Evolutionary conservation across 2,797 vertebrate species (phyloP).

Genomic region (Rhinogobio ventralis): DNA sequence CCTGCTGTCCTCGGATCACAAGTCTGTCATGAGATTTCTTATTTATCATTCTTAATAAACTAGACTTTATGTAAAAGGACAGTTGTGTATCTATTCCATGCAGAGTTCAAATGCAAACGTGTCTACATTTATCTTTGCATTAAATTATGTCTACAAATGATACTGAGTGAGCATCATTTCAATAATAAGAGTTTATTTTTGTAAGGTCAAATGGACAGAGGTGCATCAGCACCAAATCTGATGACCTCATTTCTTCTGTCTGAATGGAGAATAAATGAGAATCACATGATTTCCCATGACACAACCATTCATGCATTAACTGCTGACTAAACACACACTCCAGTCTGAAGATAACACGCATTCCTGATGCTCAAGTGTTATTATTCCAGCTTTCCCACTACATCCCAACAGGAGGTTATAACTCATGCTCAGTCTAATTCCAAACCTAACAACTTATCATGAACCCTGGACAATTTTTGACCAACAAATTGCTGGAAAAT

Average conservation of each 20-base stretch:
- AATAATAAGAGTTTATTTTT: background rate
- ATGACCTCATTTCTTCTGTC: slow-evolving; percentile 5
- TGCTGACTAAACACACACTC: slow-evolving; percentile 51
- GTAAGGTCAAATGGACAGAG: background rate
- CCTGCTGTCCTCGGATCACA: background rate
- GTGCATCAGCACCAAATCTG: background rate
- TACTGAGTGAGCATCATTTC: background rate
- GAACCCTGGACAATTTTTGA: background rate
- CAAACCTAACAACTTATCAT: background rate
- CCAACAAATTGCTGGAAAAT: background rate
- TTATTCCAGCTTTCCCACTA: background rate
- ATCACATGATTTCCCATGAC: slow-evolving; percentile 45
- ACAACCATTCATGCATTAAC: slow-evolving; percentile 24
- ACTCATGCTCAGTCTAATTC: background rate
- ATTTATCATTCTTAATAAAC: background rate
- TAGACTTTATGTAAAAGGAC: background rate
- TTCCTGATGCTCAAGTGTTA: slow-evolving; percentile 30
- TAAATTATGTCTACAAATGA: background rate
- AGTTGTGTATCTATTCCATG: too few relatives aligned
- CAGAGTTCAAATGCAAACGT: background rate
- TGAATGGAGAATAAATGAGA: slow-evolving; percentile 14
- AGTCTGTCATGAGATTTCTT: background rate
- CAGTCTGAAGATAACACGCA: slow-evolving; percentile 37
- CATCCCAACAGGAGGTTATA: background rate
- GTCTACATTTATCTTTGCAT: background rate